A percentile compares a stretch with the other conserved stretches of the same genome.
Evolutionary conservation across 2,113 vertebrate species (phyloP).

Genomic region (Spea bombifrons): DNA sequence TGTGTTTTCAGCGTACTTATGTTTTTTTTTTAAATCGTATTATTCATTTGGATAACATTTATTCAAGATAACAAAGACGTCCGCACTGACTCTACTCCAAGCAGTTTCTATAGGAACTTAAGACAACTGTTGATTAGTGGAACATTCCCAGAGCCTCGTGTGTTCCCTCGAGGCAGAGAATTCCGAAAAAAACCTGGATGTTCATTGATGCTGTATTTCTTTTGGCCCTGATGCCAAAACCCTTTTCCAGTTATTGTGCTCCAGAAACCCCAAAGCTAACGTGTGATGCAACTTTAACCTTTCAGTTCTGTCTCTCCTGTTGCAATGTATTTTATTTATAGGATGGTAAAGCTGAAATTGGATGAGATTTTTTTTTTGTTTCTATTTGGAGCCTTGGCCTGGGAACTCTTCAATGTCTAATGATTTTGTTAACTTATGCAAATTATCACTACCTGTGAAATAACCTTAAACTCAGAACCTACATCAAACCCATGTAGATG

Average conservation of each 20-base stretch:
- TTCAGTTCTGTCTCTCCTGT: background rate
- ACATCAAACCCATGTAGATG: background rate
- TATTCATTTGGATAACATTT: constrained; percentile 22
- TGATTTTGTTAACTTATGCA: too few species aligned
- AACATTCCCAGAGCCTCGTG: background rate
- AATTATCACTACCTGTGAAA: too few species aligned
- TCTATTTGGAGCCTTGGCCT: background rate
- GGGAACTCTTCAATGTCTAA: background rate
- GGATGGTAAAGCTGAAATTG: too few species aligned
- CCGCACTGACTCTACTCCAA: background rate
- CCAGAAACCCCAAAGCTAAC: background rate
- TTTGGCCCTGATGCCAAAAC: background rate
- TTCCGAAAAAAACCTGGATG: background rate
- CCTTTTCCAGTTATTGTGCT: background rate
- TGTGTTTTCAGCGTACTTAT: background rate
- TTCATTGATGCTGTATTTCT: background rate
- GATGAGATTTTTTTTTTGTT: background rate
- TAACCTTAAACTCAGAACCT: too few species aligned
- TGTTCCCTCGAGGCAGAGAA: background rate
- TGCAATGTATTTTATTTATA: background rate
- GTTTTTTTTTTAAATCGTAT: background rate
- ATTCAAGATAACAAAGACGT: constrained; percentile 20
- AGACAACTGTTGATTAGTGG: background rate
- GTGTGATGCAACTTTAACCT: background rate
- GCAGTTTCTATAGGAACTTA: constrained; percentile 3